Evolutionary conservation across 2,113 vertebrate genomes (phyloP), one percentile per base, ranked within the genome.

Genomic region (Clarias macrocephalus): DNA sequence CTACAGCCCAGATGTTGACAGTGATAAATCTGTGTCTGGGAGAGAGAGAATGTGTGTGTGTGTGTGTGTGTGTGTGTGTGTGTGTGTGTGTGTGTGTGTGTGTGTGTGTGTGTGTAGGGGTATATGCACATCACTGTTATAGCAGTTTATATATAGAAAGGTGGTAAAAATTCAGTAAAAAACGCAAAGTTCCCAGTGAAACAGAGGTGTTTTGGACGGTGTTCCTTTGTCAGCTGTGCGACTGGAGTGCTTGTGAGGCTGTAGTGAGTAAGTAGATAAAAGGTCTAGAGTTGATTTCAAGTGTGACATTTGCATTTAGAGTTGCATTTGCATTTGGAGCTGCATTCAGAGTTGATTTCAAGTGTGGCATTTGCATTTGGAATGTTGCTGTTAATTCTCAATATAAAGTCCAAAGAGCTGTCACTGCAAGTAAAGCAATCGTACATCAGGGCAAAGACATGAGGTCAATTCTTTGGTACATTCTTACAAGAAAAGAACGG

Each of bases 61-160:
- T 42, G 81, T 82, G 60, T 82, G 37, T 54, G 81, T 68, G 57
- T 63, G 33, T 82, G 33, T 63, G n/a, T 28, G 23, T 18, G n/a
- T n/a, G n/a, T n/a, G n/a, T n/a, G n/a, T 77, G 48, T 77, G 73
- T 77, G 73, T 77, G 42, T 25, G 11, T 42, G 81, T 82, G 60
- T 82, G 37, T 54, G 81, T 68, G 57, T 63, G 33, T 82, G 33
- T 63, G n/a, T 28, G 23, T 18, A 37, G 42, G n/a, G 18, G 9
- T 8, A 30, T n/a, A 30, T 66, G 0, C 6, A 56, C 95, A 99
- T 23, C 1, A 11, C 37, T 75, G 21, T 75, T 75, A 48, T 25
- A 48, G 21, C 37, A 13, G 48, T n/a, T 54, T 77, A 54, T 77
- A 54, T 16, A 16, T n/a, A 48, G 72, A 48, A 75, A 52, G 37